phyloP scores from a whole-genome alignment of 2,113 vertebrate species.

The Dryoscopus gambensis region DNA sequence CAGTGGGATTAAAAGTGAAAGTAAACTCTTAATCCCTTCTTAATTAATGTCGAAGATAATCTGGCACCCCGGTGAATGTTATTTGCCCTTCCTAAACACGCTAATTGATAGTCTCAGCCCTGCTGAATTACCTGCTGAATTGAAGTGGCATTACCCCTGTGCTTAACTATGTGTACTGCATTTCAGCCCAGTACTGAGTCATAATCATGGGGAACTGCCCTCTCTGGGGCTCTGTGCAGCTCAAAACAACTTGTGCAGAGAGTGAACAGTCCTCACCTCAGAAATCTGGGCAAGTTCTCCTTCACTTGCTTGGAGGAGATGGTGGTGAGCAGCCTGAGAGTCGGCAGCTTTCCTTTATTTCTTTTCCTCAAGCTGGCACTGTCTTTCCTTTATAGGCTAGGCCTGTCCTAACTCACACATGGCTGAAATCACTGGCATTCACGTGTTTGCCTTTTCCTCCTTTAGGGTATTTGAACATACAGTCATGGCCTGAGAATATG shows the following conservation, averaged over 20 bases:
- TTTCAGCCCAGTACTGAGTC: not conserved
- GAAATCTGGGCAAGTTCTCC: not conserved
- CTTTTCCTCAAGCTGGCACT: not conserved
- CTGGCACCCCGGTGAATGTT: not conserved
- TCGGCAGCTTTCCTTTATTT: not conserved
- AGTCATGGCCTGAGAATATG: constrained; percentile 98
- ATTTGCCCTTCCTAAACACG: not conserved
- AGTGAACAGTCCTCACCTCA: not conserved
- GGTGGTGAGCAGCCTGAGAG: not conserved
- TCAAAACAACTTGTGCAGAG: not conserved
- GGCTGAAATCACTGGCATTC: not conserved
- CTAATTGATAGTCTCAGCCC: not conserved
- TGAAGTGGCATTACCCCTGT: not conserved
- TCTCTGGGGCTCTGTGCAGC: not conserved
- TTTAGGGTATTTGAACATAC: constrained; percentile 95
- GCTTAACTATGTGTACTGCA: not conserved
- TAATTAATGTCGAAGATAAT: not conserved
- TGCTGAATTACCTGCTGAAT: not conserved
- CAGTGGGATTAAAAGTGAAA: not conserved
- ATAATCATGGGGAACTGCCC: not conserved
- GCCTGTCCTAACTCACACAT: not conserved
- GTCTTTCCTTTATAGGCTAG: not conserved
- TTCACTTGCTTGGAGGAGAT: not conserved
- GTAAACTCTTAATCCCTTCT: not conserved
- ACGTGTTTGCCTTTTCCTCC: not conserved